Base-by-base conservation (phyloP, 2,113 vertebrate genomes). In the Vulpes ferrilata region DNA sequence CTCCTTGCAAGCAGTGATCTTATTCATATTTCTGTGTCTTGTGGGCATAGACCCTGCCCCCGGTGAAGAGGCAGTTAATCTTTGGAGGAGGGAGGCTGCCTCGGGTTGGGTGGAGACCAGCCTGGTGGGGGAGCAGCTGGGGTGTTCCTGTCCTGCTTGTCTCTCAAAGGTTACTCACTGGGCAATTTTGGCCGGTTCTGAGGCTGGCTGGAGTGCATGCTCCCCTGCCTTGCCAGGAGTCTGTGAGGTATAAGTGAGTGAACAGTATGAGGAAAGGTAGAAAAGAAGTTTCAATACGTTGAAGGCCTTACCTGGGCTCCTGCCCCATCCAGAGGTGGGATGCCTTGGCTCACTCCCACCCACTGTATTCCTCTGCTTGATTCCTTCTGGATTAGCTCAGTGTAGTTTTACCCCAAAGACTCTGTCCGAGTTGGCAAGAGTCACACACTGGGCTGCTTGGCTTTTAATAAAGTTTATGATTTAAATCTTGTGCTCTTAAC, bases 401-500 rank as follows among this genome's bases (percentile, higher is more conserved):
- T 8, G 91, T 17, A 93, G 96, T 79, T 57, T 76, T 55, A 95
- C 64, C 89, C 96, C 43, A 13, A 93, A 91, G 79, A 81, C 82
- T 65, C 64, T 4, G 71, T 91, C 88, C 95, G 94, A 96, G 86
- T 92, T 97, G 97, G 98, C 97, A 90, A 60, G 73, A 97, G 62
- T 82, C 76, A 69, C 73, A 43, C 11, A 13, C 27, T 10, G 32
- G 69, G 86, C 92, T 87, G 82, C 83, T 97, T 93, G 97, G 94
- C 96, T 97, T 98, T 96, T 96, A 93, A 95, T 95, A 92, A 94
- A 94, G 83, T 97, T 97, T 97, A 96, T 96, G 95, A 97, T 97
- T 97, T 96, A 98, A 97, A 92, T 92, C 97, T 97, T 97, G 43
- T 71, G 91, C 97, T 97, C 95, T 97, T 98, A 97, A 96, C 97